A percentile compares a stretch with the other conserved stretches of the same genome.
Conservation (phyloP, 2,888 invertebrate genomes). For the Nesidiocoris tenuis region DNA sequence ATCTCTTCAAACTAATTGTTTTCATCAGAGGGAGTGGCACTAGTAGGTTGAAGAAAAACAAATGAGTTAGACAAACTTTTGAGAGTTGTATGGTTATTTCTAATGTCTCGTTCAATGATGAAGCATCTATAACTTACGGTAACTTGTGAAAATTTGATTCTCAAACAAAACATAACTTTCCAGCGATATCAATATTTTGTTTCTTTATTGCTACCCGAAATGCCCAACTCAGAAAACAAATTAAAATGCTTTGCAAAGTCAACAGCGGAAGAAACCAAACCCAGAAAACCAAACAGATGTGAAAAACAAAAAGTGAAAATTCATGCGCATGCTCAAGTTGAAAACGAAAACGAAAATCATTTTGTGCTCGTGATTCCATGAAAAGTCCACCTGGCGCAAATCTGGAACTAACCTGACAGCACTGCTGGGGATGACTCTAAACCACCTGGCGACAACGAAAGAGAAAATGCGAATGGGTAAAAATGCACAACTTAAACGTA, state of each 20-base stretch:
- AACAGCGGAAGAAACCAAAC: neutral
- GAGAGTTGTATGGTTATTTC: too few relatives aligned
- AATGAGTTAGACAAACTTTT: too few relatives aligned
- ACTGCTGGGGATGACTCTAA: conserved; percentile 49
- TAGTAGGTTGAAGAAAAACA: too few relatives aligned
- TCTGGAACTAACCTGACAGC: conserved; percentile 48
- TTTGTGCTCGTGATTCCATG: neutral
- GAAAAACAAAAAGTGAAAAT: conserved; percentile 11
- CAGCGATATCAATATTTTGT: too few relatives aligned
- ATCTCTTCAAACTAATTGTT: too few relatives aligned
- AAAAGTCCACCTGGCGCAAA: conserved; percentile 13
- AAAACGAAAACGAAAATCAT: conserved; percentile 27
- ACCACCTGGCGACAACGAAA: conserved; percentile 45
- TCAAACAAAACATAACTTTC: too few relatives aligned
- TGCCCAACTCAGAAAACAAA: too few relatives aligned
- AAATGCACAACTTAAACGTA: conserved; percentile 19
- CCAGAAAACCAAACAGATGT: neutral
- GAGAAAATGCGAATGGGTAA: conserved; percentile 30
- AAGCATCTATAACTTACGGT: too few relatives aligned
- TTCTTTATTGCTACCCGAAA: too few relatives aligned
- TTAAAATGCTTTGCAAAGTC: neutral
- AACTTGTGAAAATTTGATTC: too few relatives aligned
- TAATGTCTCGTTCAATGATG: too few relatives aligned
- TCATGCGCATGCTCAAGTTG: conserved; percentile 31
- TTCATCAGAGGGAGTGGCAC: too few relatives aligned